Percentiles rank a stretch among this genome's conserved stretches.
Evolutionary conservation across 2,888 invertebrate genomes (phyloP).

Genomic region (Ommatoiulus sabulosus): DNA sequence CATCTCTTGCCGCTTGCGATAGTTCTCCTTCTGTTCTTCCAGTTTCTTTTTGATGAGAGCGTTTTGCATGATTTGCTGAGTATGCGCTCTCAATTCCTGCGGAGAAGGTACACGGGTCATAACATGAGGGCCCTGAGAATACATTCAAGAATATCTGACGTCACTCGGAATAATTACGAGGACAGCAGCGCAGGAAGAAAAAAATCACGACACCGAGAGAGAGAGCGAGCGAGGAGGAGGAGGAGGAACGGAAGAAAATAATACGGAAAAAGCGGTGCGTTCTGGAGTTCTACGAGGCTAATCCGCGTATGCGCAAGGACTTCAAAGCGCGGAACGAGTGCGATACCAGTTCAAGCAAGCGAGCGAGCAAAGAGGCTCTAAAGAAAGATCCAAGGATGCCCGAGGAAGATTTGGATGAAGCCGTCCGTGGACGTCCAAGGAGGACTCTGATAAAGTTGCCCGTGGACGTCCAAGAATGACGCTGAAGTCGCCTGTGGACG

Average conservation of each 20-base stretch:
- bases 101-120: conserved; percentile 72
- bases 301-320: no score
- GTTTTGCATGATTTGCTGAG: conserved; percentile 87
- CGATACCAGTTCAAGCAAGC: no score
- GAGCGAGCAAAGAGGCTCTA: no score
- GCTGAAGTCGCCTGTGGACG: no score
- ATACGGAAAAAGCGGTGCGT: background rate
- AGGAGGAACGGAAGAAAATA: background rate
- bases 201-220: background rate
- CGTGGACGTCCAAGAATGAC: no score
- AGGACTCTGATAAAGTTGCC: no score
- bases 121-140: conserved; percentile 54
- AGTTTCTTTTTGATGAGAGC: conserved; percentile 89
- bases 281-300: no score
- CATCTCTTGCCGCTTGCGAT: conserved; percentile 80
- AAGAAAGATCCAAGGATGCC: no score
- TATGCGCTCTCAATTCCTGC: conserved; percentile 85
- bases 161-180: conserved; percentile 34
- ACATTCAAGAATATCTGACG: conserved; percentile 15
- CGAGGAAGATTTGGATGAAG: no score
- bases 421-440: no score
- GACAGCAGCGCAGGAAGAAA: background rate
- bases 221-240: background rate
- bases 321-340: no score
- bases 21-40: conserved; percentile 88